These are phyloP conservation scores for Steinernema khuongi DNA, from an alignment of 1,140 invertebrate species.

Conservation along the genomic window DNA sequence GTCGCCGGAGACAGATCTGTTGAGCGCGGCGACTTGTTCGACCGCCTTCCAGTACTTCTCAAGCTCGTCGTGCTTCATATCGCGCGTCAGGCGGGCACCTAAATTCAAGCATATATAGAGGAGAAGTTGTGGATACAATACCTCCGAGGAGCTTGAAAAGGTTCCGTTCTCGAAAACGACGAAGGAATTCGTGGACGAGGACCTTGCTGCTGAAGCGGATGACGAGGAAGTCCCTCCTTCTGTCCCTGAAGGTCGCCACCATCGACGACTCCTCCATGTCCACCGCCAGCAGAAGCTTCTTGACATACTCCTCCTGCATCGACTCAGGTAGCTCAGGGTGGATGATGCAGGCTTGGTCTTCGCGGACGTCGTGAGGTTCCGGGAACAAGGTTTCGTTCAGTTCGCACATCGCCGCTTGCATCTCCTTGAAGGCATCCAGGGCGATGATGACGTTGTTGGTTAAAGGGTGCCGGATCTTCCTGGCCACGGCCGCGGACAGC, in stretches of 20 bases:
- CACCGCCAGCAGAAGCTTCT: background rate
- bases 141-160: background rate
- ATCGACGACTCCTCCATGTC: background rate
- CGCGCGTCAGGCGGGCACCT: background rate
- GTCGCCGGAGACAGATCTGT: background rate
- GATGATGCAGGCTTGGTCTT: background rate
- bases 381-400: too few species aligned
- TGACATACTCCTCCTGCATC: background rate
- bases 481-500: too few species aligned
- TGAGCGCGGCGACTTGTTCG: background rate
- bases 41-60: background rate
- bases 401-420: too few species aligned
- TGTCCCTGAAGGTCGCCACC: background rate
- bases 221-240: background rate
- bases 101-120: background rate
- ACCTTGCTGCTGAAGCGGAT: background rate
- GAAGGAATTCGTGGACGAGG: conserved; percentile 1
- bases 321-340: background rate
- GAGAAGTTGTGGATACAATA: background rate
- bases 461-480: too few species aligned
- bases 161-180: background rate
- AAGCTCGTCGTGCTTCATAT: background rate
- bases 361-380: background rate
- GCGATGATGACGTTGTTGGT: too few species aligned
- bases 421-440: too few species aligned